Percentiles rank a stretch among this genome's conserved stretches.
These are phyloP conservation scores for Tanytarsus gracilentus DNA, from an alignment of 2,888 invertebrate genomes.

Conservation along the genomic window DNA sequence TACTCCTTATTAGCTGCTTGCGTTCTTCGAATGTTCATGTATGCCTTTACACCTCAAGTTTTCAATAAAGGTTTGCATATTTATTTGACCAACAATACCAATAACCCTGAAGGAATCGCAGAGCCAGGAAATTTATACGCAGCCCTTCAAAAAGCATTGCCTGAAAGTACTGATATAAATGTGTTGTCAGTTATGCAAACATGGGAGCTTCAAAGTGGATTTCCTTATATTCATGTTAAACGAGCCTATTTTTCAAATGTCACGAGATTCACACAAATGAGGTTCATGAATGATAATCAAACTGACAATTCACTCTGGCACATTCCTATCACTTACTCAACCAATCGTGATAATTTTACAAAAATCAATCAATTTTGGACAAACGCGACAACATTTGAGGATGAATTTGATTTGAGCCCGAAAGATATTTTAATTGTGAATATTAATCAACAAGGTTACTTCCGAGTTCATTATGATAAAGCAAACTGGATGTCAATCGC, in stretches of 20 bases:
- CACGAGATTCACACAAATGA: slow-evolving; percentile 3
- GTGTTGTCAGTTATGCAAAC: slow-evolving; percentile 47
- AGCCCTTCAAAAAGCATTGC: neutral
- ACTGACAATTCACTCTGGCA: neutral
- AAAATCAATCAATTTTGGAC: slow-evolving; percentile 1
- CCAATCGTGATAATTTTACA: neutral
- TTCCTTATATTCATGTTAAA: slow-evolving; percentile 48
- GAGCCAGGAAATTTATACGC: slow-evolving; percentile 8
- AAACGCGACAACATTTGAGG: neutral
- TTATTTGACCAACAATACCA: slow-evolving; percentile 8
- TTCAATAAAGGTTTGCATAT: slow-evolving; percentile 13
- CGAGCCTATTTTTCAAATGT: slow-evolving; percentile 31
- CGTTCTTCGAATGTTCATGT: slow-evolving; percentile 13
- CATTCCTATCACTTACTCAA: slow-evolving; percentile 18
- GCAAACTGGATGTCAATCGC: slow-evolving; percentile 18
- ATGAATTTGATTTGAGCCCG: neutral
- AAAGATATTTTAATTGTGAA: neutral
- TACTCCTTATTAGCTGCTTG: slow-evolving; percentile 11
- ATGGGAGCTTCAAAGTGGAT: slow-evolving; percentile 55
- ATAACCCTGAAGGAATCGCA: slow-evolving; percentile 2
- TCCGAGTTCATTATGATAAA: slow-evolving; percentile 10
- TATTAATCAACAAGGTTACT: slow-evolving; percentile 18
- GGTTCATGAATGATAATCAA: neutral
- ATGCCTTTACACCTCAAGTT: neutral
- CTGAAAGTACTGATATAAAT: neutral